These are phyloP conservation scores for Parnassius glacialis DNA, from an alignment of 2,888 invertebrate species.

Conservation along the genomic window DNA sequence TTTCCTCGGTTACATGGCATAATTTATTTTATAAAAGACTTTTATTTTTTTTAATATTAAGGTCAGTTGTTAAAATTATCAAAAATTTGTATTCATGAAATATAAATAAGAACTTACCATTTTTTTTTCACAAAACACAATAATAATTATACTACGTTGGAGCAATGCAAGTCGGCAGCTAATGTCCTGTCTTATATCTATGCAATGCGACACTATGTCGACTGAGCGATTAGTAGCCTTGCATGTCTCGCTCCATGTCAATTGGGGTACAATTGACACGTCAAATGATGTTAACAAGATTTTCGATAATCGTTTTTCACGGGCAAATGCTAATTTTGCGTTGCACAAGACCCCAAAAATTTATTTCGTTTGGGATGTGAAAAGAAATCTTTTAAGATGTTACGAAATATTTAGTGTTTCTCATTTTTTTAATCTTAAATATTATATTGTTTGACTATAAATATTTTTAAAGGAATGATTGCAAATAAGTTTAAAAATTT, in stretches of 20 bases:
- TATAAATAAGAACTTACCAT: slow-evolving; percentile 17
- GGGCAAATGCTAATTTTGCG: slow-evolving; percentile 2
- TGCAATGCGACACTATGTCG: slow-evolving; percentile 36
- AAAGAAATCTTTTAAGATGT: too few relatives aligned
- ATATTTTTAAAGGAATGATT: too few relatives aligned
- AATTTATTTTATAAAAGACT: too few relatives aligned
- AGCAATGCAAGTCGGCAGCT: slow-evolving; percentile 19
- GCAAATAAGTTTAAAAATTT: too few relatives aligned
- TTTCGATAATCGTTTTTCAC: slow-evolving; percentile 25
- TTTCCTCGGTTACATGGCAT: too few relatives aligned
- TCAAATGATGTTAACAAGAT: slow-evolving; percentile 23
- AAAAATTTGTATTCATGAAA: too few relatives aligned
- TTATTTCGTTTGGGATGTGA: neutral
- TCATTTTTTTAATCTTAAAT: too few relatives aligned
- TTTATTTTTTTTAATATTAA: too few relatives aligned
- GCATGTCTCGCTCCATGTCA: slow-evolving; percentile 43
- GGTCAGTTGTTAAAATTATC: too few relatives aligned
- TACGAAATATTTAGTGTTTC: too few relatives aligned
- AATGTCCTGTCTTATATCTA: slow-evolving; percentile 22
- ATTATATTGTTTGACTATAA: too few relatives aligned
- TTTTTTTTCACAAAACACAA: slow-evolving; percentile 6
- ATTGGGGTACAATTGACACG: slow-evolving; percentile 49
- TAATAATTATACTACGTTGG: neutral
- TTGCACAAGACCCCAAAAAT: neutral
- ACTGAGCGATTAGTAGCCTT: slow-evolving; percentile 36